These are phyloP conservation scores for Paralinhomoeus sp. DNA, from an alignment of 2,888 invertebrate species.

Conservation along the genomic window DNA sequence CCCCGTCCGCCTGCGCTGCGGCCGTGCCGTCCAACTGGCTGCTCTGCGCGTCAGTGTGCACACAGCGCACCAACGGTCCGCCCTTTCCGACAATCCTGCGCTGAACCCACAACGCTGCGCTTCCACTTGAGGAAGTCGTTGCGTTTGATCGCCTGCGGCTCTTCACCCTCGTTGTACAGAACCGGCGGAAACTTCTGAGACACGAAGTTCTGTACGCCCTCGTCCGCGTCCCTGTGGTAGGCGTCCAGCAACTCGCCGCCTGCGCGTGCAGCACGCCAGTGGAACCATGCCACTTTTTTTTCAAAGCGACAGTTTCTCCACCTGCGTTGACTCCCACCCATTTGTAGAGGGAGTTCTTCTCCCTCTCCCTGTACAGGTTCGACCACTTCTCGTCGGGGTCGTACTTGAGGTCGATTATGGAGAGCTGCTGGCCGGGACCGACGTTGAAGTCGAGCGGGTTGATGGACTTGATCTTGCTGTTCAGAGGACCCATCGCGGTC, in stretches of 20 bases:
- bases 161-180: constrained; percentile 43
- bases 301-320: background rate
- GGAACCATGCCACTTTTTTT: background rate
- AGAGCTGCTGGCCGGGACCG: background rate
- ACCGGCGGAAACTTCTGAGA: constrained; percentile 17
- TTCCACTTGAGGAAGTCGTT: constrained; percentile 66
- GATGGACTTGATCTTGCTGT: background rate
- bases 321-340: constrained; percentile 17
- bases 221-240: constrained; percentile 36
- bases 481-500: background rate
- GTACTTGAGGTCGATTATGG: background rate
- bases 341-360: constrained; percentile 25
- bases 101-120: constrained; percentile 36
- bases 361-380: constrained; percentile 23
- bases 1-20: no score
- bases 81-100: background rate
- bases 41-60: background rate
- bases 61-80: background rate
- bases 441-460: background rate
- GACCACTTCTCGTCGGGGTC: constrained; percentile 12
- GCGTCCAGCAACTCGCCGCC: constrained; percentile 66
- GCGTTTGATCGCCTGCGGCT: constrained; percentile 50
- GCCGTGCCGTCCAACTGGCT: no score
- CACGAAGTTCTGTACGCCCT: constrained; percentile 33
- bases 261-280: constrained; percentile 6